phyloP scores from a whole-genome alignment of 2,113 vertebrate genomes.

The Brachyistius frenatus region DNA sequence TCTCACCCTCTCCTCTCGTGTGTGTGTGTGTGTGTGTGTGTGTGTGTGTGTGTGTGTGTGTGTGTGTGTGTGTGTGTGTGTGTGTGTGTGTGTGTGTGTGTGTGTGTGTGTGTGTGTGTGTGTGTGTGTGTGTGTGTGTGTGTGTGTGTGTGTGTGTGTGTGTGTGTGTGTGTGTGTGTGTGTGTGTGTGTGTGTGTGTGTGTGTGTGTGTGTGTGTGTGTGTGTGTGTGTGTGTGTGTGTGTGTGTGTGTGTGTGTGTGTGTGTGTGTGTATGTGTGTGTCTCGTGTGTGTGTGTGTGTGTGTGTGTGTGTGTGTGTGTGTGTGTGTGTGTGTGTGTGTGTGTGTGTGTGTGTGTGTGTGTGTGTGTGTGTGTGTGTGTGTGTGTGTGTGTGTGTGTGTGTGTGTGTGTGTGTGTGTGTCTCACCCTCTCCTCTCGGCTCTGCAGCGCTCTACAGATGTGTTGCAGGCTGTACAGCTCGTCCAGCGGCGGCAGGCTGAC shows the following conservation, averaged over 20 bases:
- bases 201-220: no score
- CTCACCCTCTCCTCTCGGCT: constrained; percentile 88
- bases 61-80: neutral
- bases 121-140: neutral
- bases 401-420: neutral
- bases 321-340: no score
- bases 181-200: neutral
- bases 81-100: neutral
- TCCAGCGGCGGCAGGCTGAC: constrained; percentile 87
- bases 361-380: no score
- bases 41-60: no score
- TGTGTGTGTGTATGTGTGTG: neutral
- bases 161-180: no score
- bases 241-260: neutral
- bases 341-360: no score
- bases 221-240: neutral
- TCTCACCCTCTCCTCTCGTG: no score
- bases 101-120: neutral
- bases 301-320: no score
- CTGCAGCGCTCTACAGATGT: constrained; percentile 90
- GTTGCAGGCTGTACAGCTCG: constrained; percentile 88
- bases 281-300: neutral
- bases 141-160: no score
- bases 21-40: neutral
- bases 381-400: neutral